Base-by-base conservation (phyloP, 2,888 invertebrate genomes). In the Xylophagus ater region DNA sequence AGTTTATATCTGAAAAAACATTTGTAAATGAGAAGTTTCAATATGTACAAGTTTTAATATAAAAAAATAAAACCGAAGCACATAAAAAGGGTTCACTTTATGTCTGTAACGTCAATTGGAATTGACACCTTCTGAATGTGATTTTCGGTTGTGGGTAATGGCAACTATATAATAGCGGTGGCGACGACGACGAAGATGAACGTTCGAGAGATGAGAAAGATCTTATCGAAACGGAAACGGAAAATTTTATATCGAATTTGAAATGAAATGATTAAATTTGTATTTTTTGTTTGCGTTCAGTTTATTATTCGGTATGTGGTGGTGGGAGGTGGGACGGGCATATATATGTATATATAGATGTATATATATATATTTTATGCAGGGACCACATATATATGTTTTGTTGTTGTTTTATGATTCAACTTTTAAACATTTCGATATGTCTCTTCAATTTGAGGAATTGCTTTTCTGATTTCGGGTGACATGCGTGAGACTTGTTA, bases 31-130 rank as follows among this genome's bases (percentile, higher is more conserved):
- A 9, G 26, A 26, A 13, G 26, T 13, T 26, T n/a, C n/a, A n/a
- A n/a, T n/a, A 26, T 26, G 26, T 13, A 10, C 26, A 26, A 26
- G 13, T 4, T 29, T 13, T 13, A 4, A 13, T 9, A 28, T 9
- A 10, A 7, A 21, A 7, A 8, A 33, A 33, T 6, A 13, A 6
- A 23, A 13, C 23, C 12, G 13, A 8, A n/a, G n/a, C n/a, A n/a
- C n/a, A n/a, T n/a, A n/a, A 31, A 30, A 34, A 40, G 37, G 40
- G 39, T 33, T 40, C 34, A 43, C 23, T 33, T 35, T 10, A 24
- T 20, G 25, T 41, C 26, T 40, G 44, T 44, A 44, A 41, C 41
- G 44, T 41, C 44, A 41, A 44, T 41, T 44, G 44, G 44, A 44
- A 40, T 41, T 44, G 44, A 44, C 44, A 44, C 44, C 44, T 44